Evolutionary conservation across 1,140 invertebrate genomes (phyloP).

Genomic region (Trichogramma pretiosum): DNA sequence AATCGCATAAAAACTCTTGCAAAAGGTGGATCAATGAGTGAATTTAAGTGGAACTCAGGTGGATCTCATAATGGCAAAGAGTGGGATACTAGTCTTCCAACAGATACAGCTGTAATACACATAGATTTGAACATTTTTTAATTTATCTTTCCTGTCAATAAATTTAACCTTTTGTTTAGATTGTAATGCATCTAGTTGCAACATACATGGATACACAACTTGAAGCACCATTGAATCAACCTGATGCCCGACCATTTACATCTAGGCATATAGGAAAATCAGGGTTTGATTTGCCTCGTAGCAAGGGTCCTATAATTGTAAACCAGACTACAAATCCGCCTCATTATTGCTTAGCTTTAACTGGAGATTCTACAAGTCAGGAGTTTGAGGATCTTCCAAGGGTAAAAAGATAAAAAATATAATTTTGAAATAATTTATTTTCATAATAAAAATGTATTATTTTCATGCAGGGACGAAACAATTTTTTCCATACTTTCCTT

Average conservation of each 20-base stretch:
- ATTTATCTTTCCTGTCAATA: slow-evolving; percentile 21
- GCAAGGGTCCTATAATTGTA: slow-evolving; percentile 46
- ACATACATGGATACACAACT: slow-evolving; percentile 74
- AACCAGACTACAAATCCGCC: slow-evolving; percentile 58
- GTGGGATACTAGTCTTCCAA: slow-evolving; percentile 71
- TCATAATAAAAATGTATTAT: slow-evolving; percentile 7
- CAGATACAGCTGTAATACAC: slow-evolving; percentile 70
- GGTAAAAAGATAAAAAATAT: slow-evolving; percentile 38
- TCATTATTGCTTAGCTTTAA: slow-evolving; percentile 61
- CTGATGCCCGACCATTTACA: slow-evolving; percentile 70
- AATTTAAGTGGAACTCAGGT: slow-evolving; percentile 73
- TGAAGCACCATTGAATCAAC: slow-evolving; percentile 62
- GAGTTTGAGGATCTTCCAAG: slow-evolving; percentile 53
- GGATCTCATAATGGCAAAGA: slow-evolving; percentile 60
- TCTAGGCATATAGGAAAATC: slow-evolving; percentile 40
- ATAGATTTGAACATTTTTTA: not conserved
- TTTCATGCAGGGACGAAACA: slow-evolving; percentile 64
- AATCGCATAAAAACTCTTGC: slow-evolving; percentile 64
- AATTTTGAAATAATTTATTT: slow-evolving; percentile 1
- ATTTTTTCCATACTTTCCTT: slow-evolving; percentile 70
- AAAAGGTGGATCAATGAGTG: slow-evolving; percentile 70
- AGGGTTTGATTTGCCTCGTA: slow-evolving; percentile 37
- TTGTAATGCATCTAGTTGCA: slow-evolving; percentile 74
- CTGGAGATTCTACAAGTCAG: slow-evolving; percentile 46
- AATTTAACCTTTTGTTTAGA: slow-evolving; percentile 44